Evolutionary conservation across 2,888 invertebrate species (phyloP).

Genomic region (Antheraea yamamai): DNA sequence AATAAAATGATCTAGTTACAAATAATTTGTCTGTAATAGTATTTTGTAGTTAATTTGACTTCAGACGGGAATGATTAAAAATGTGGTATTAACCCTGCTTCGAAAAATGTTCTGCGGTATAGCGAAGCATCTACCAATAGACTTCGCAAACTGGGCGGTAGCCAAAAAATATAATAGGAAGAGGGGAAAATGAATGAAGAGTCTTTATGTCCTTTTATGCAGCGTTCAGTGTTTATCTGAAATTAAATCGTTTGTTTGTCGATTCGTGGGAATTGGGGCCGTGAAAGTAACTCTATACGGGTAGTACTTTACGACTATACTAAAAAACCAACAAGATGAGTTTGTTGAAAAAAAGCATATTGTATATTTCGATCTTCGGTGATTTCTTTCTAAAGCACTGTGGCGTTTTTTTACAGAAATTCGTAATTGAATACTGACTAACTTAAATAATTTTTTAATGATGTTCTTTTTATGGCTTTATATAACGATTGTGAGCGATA

Average conservation of each 20-base stretch:
- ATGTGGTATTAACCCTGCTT: background rate
- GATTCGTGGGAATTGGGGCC: constrained; percentile 17
- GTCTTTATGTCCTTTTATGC: constrained; percentile 18
- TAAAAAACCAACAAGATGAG: background rate
- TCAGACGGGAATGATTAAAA: background rate
- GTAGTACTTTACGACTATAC: background rate
- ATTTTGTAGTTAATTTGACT: background rate
- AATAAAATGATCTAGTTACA: background rate
- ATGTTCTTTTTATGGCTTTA: background rate
- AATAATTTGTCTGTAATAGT: too few species aligned
- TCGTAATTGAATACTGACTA: background rate
- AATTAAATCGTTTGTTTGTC: constrained; percentile 26
- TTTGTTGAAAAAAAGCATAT: background rate
- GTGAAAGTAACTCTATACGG: constrained; percentile 11
- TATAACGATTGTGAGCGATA: background rate
- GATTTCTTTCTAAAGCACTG: background rate
- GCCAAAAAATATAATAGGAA: constrained; percentile 23
- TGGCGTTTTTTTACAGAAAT: background rate
- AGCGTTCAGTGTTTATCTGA: constrained; percentile 24
- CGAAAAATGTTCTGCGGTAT: background rate
- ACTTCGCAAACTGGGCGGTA: constrained; percentile 14
- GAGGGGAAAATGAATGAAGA: constrained; percentile 22
- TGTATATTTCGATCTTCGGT: background rate
- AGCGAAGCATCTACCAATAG: background rate
- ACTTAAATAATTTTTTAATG: background rate